phyloP scores from a whole-genome alignment of 2,797 vertebrate species.

The Coluber constrictor region DNA sequence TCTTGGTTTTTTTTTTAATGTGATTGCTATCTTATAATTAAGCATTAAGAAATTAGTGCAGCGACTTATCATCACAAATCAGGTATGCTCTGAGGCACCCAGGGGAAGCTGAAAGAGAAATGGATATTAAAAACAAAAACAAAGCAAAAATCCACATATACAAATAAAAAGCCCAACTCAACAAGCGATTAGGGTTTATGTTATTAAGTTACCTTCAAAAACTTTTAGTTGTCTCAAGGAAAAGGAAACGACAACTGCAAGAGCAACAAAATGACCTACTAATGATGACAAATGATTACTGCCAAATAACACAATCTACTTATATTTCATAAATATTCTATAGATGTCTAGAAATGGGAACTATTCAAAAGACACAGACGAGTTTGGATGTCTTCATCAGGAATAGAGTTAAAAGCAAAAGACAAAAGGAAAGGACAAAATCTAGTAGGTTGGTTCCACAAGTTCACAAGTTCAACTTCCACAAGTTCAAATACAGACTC shows the following conservation, averaged over 20 bases:
- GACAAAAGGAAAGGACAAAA: background rate
- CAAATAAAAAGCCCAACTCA: background rate
- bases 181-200: background rate
- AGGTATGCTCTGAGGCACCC: background rate
- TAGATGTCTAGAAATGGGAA: background rate
- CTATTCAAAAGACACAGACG: background rate
- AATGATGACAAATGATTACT: background rate
- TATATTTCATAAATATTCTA: background rate
- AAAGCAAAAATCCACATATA: background rate
- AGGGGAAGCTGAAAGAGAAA: constrained; percentile 2
- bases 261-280: background rate
- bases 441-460: background rate
- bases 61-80: constrained; percentile 20
- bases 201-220: background rate
- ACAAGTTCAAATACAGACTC: background rate
- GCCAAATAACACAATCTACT: background rate
- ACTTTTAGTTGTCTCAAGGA: background rate
- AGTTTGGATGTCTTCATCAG: background rate
- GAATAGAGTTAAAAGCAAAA: background rate
- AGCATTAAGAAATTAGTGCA: background rate
- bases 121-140: constrained; percentile 21
- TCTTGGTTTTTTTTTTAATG: constrained; percentile 23
- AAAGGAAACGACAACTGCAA: background rate
- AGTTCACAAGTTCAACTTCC: background rate
- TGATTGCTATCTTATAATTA: constrained; percentile 33